Base-by-base conservation (phyloP, 2,113 vertebrate species). In the Dasyprocta punctata region DNA sequence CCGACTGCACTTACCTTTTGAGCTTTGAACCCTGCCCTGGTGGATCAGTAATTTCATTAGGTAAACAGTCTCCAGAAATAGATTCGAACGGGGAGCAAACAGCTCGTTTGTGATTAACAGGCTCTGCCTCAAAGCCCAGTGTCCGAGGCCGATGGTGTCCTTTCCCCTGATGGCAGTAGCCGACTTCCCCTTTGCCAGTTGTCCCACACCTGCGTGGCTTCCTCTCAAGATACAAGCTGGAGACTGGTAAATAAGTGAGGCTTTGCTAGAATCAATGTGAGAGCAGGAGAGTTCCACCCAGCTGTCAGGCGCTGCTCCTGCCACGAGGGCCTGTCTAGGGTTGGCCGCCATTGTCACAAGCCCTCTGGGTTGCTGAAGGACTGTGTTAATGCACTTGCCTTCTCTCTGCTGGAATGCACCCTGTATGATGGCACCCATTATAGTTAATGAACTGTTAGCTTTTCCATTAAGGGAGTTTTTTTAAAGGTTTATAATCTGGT, bases 181-280 rank as follows among this genome's bases (percentile, higher is more conserved):
- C 87, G 93, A 97, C 97, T 97, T 98, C 95, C 97, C 92, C 98
- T 98, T 98, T 98, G 98, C 98, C 97, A 97, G 1, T 80, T 58
- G 96, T 94, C 91, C 97, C 94, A 97, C 98, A 98, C 98, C 98
- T 98, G 98, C 98, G 97, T 96, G 96, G 89, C 95, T 88, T 97
- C 97, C 95, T 96, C 97, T 87, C 87, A 92, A 98, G 98, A 98
- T 98, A 97, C 96, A 97, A 97, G 98, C 97, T 98, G 75, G 98
- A 96, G 69, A 90, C 93, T 61, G 97, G 89, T 85, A 98, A 97
- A 98, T 96, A 97, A 92, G 97, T 84, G 44, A 58, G 73, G 61
- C 65, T 87, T 86, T 9, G 83, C 94, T 0, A 0, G 97, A 90
- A 90, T 78, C 81, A 93, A 86, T 85, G 78, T 78, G 89, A 91